A percentile compares a stretch with the other conserved stretches of the same genome.
Evolutionary conservation across 2,797 vertebrate species (phyloP).

Genomic region (Neoniphon sammara): DNA sequence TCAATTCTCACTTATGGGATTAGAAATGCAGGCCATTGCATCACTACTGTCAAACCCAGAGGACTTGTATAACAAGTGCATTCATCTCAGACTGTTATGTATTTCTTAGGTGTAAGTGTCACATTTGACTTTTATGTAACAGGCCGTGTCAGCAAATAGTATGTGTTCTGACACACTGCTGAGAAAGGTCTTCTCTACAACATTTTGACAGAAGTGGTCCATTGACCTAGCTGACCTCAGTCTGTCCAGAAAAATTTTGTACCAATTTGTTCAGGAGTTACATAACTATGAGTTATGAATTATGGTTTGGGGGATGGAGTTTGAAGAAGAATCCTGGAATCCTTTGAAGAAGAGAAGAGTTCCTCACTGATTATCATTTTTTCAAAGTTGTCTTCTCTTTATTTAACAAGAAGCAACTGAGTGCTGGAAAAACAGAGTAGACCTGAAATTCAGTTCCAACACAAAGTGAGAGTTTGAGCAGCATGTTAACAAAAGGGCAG

Average conservation of each 20-base stretch:
- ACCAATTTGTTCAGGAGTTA: slow-evolving; percentile 23
- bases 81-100: slow-evolving; percentile 9
- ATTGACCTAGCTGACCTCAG: slow-evolving; percentile 4
- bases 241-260: neutral
- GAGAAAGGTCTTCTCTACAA: slow-evolving; percentile 14
- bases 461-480: neutral
- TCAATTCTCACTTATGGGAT: too few species aligned
- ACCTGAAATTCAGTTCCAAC: neutral
- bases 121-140: slow-evolving; percentile 51
- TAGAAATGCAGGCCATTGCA: neutral
- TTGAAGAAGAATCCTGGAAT: too few species aligned
- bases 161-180: slow-evolving; percentile 15
- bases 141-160: slow-evolving; percentile 42
- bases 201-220: slow-evolving; percentile 14
- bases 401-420: too few species aligned
- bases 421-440: neutral
- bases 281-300: slow-evolving; percentile 4
- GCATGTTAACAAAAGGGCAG: neutral
- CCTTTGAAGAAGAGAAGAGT: neutral
- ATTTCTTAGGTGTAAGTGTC: slow-evolving; percentile 33
- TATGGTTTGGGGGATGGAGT: neutral
- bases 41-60: neutral
- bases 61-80: neutral
- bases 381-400: too few species aligned
- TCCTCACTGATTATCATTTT: too few species aligned